Base-by-base conservation (phyloP, 2,888 invertebrate genomes). In the Lepidocyrtinus sp. region DNA sequence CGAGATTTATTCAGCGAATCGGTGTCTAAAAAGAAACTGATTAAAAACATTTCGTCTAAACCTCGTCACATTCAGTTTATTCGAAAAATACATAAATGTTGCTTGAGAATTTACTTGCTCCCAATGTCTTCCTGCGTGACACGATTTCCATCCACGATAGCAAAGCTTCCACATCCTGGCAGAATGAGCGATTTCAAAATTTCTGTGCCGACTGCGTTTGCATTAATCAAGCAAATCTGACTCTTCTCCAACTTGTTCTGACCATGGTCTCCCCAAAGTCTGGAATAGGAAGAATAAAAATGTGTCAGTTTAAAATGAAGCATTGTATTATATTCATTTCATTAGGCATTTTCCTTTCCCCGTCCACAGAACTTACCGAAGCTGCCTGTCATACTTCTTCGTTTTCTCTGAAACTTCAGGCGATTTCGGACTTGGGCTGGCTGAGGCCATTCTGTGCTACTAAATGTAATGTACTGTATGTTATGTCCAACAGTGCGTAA, bases 231-330 rank as follows among this genome's bases (percentile, higher is more conserved):
- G 88, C 98, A 99, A 86, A 99, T 93, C 88, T 95, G 94, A 17
- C 97, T 94, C 83, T 92, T 91, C 91, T 99, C 98, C 76, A 99
- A 90, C 1, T 95, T 91, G 83, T 91, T 90, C 90, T 99, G 99
- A 0, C 99, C 99, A 90, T 98, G 97, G 88, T 99, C 99, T 83
- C 99, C 99, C 99, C 99, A 99, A 87, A 99, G 91, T 88, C 96
- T 95, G 87, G 1, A 82, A 85, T n/a, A n/a, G n/a, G n/a, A n/a
- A n/a, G n/a, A n/a, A n/a, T n/a, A n/a, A n/a, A n/a, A n/a, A n/a
- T n/a, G n/a, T n/a, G n/a, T n/a, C n/a, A n/a, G n/a, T n/a, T n/a
- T n/a, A n/a, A n/a, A n/a, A n/a, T n/a, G n/a, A n/a, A n/a, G n/a
- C 19, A n/a, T 12, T n/a, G 7, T n/a, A 19, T 12, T n/a, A 9